These are phyloP conservation scores for Sorex araneus DNA, from an alignment of 2,113 vertebrate genomes.

Conservation along the genomic window DNA sequence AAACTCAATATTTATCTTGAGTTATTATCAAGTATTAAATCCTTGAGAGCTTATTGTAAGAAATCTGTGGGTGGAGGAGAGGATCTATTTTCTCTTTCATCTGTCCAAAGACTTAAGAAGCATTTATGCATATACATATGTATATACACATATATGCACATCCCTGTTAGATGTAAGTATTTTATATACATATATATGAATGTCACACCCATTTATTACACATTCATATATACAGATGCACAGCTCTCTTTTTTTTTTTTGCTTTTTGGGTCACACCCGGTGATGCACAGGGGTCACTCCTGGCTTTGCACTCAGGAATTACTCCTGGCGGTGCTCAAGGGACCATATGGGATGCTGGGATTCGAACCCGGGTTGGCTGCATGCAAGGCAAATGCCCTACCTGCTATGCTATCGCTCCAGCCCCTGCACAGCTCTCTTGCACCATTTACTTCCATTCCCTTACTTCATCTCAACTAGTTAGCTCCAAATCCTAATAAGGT, in stretches of 20 bases:
- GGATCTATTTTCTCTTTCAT: background rate
- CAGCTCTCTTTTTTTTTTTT: no score
- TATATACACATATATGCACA: no score
- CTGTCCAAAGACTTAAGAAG: background rate
- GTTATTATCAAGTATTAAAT: no score
- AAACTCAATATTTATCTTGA: background rate
- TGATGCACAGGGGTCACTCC: no score
- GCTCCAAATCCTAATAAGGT: background rate
- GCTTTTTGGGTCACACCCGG: no score
- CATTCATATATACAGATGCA: background rate
- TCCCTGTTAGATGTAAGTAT: background rate
- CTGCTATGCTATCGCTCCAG: no score
- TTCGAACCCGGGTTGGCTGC: no score
- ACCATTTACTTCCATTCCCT: background rate
- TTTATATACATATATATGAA: no score
- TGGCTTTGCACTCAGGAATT: no score
- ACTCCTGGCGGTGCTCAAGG: no score
- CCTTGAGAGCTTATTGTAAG: background rate
- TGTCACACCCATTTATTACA: background rate
- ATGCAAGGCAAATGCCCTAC: no score
- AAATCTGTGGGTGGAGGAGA: background rate
- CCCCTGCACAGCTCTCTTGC: background rate
- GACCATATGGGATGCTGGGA: no score
- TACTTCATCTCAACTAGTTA: background rate
- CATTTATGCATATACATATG: background rate